Base-by-base conservation (phyloP, 2,113 vertebrate species). In the Cebidichthys violaceus region DNA sequence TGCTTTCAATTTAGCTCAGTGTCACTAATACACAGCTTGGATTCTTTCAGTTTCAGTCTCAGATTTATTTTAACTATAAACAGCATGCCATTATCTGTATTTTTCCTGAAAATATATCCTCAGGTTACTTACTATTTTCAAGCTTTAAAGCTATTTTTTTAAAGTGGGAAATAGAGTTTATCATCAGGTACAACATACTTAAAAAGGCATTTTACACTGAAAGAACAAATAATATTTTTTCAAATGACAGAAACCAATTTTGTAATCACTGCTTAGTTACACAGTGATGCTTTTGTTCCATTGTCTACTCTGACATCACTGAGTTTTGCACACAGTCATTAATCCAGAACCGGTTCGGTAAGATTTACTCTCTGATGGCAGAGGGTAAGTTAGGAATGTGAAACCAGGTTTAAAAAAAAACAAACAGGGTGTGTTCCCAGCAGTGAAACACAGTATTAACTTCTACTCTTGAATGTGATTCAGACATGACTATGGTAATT, bases 381-480 rank as follows among this genome's bases (percentile, higher is more conserved):
- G 24, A 74, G 29, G 20, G 9, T 11, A 52, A 1, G 6, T 22
- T 0, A 78, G 80, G 68, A 84, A 89, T 86, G 84, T 84, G 83
- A 91, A 65, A 83, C 84, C 17, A 66, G 66, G 20, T 39, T 7
- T 54, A 24, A 18, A 18, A 4, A 47, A 1, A 57, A 43, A 22
- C 22, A 37, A 67, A 17, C 76, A 78, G 72, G 89, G 85, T 74
- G 90, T 80, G 88, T 68, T 52, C 50, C 43, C 41, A 35, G 4
- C 7, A 8, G 50, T 27, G 55, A 71, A 69, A 62, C 43, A 45
- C 33, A 33, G 33, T 4, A 4, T 33, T 6, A 33, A 33, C 33
- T 33, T 33, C 33, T 33, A 55, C 24, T 29, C 9, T 22, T 11
- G 31, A 18, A 62, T 35, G 22, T 35, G 9, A 18, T 62, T 62